These are phyloP conservation scores for Zele albiditarsus DNA, from an alignment of 2,888 invertebrate genomes.

Conservation along the genomic window DNA sequence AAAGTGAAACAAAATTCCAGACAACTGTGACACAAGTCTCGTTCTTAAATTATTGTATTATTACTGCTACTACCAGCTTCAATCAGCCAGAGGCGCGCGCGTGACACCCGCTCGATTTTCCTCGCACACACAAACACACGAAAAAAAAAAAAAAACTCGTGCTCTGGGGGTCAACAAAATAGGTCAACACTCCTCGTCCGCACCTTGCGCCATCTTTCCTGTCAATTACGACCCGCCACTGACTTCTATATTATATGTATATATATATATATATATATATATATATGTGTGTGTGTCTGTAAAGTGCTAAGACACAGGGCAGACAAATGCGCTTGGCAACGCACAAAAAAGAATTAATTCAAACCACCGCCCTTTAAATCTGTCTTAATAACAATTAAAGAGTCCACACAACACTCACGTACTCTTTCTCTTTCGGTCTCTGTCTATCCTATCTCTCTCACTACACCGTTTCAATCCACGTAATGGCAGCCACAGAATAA, in stretches of 20 bases:
- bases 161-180: conserved; percentile 60
- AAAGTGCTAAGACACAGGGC: neutral
- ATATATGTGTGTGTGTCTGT: neutral
- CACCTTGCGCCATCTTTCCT: conserved; percentile 72
- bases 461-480: neutral
- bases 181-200: conserved; percentile 73
- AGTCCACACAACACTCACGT: conserved; percentile 18
- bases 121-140: conserved; percentile 25
- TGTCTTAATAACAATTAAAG: conserved; percentile 14
- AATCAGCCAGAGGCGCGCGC: neutral
- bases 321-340: conserved; percentile 31
- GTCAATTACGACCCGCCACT: conserved; percentile 54
- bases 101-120: conserved; percentile 33
- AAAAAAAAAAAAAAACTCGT: conserved; percentile 8
- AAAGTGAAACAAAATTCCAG: too few relatives aligned
- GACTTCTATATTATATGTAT: conserved; percentile 11
- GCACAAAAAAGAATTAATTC: neutral
- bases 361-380: neutral
- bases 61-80: conserved; percentile 11
- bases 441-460: neutral
- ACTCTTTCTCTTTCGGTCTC: neutral
- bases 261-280: conserved; percentile 11
- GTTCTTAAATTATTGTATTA: too few relatives aligned
- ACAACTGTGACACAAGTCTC: too few relatives aligned
- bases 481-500: neutral